Evolutionary conservation across 2,888 invertebrate genomes (phyloP).

Genomic region (Nematopogon swammerdamellus): DNA sequence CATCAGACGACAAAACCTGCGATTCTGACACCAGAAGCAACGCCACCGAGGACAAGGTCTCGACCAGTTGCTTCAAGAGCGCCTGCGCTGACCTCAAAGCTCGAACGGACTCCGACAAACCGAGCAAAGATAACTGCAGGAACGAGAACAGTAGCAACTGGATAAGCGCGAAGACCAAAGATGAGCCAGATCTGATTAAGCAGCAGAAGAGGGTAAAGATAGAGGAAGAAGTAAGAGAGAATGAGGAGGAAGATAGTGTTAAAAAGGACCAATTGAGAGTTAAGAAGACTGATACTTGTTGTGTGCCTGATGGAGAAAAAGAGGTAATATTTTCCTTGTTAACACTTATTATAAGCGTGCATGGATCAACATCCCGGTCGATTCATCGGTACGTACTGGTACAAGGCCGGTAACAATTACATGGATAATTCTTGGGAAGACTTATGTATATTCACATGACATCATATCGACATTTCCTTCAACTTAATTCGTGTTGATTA

Average conservation of each 20-base stretch:
- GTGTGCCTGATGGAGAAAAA: conserved; percentile 5
- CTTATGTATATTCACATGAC: no score
- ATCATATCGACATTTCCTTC: no score
- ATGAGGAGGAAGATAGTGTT: conserved; percentile 18
- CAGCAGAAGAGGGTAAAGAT: conserved; percentile 33
- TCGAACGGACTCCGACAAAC: conserved; percentile 36
- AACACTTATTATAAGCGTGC: no score
- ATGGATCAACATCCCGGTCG: no score
- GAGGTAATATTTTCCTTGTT: not conserved
- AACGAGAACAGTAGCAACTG: conserved; percentile 44
- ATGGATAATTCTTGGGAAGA: no score
- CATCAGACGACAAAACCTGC: conserved; percentile 20
- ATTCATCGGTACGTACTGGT: no score
- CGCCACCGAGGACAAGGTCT: conserved; percentile 35
- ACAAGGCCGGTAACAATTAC: no score
- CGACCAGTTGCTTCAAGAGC: conserved; percentile 49
- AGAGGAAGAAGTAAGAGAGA: conserved; percentile 8
- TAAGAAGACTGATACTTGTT: conserved; percentile 38
- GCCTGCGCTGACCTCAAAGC: conserved; percentile 42
- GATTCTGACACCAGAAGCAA: conserved; percentile 32
- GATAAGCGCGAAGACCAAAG: conserved; percentile 20
- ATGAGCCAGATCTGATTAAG: conserved; percentile 40
- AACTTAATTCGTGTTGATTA: no score
- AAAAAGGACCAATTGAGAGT: conserved; percentile 25
- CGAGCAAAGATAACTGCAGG: conserved; percentile 37